These are phyloP conservation scores for Gobius niger DNA, from an alignment of 2,113 vertebrate genomes.

Conservation along the genomic window DNA sequence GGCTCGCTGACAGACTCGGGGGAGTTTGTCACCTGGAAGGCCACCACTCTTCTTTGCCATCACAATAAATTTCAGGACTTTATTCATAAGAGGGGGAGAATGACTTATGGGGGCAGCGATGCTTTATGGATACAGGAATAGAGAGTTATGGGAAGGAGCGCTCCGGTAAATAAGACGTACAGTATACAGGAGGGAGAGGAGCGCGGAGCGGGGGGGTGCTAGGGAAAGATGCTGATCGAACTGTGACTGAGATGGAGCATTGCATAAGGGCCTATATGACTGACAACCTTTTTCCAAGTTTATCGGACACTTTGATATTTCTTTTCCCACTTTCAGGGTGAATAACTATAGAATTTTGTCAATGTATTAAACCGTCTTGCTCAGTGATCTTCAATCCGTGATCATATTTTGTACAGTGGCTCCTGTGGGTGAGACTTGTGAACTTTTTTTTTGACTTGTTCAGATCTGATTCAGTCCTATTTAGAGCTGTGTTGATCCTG, in stretches of 20 bases:
- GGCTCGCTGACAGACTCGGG: conserved; percentile 85
- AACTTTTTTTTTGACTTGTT: too few species aligned
- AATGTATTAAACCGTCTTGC: too few species aligned
- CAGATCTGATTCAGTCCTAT: too few species aligned
- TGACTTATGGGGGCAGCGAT: conserved; percentile 68
- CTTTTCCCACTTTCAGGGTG: too few species aligned
- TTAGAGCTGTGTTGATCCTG: too few species aligned
- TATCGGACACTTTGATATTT: too few species aligned
- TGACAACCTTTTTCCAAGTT: too few species aligned
- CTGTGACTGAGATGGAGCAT: neutral
- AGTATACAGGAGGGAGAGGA: conserved; percentile 56
- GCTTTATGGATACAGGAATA: conserved; percentile 77
- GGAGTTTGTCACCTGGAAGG: conserved; percentile 94
- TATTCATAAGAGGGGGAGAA: conserved; percentile 90
- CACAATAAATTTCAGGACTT: conserved; percentile 95
- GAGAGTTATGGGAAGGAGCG: conserved; percentile 92
- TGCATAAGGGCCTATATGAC: too few species aligned
- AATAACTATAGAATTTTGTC: too few species aligned
- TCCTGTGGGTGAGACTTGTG: too few species aligned
- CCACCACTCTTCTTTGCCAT: conserved; percentile 91
- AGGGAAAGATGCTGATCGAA: neutral
- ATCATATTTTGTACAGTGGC: too few species aligned
- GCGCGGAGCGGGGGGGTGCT: conserved; percentile 34
- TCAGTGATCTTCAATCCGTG: too few species aligned
- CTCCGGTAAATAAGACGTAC: conserved; percentile 86